A percentile compares a stretch with the other conserved stretches of the same genome.
Conservation (phyloP, 2,888 invertebrate genomes). For the Leptothorax acervorum region DNA sequence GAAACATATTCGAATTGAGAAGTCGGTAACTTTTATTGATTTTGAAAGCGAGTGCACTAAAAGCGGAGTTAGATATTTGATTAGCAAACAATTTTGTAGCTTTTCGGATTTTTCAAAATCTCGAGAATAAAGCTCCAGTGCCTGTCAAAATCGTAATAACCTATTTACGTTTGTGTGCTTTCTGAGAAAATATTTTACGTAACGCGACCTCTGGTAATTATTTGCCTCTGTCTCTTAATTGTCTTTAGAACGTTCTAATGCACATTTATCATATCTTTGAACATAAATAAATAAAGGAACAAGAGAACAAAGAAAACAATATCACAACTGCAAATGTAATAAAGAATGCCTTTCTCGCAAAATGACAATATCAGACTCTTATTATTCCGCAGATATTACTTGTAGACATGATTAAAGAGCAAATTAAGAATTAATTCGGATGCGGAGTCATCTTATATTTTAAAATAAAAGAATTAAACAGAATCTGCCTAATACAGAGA, state of each 20-base stretch:
- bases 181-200: not conserved
- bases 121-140: not conserved
- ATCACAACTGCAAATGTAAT: not conserved
- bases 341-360: not conserved
- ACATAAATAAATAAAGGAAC: not conserved
- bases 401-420: not conserved
- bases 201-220: not conserved
- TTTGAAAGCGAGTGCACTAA: not conserved
- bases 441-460: not conserved
- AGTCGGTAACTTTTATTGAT: not conserved
- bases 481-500: not conserved
- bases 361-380: not conserved
- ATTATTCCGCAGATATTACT: not conserved
- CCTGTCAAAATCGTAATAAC: not conserved
- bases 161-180: not conserved
- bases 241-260: not conserved
- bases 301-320: constrained; percentile 4
- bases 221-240: not conserved
- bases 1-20: not conserved
- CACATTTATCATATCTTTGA: not conserved
- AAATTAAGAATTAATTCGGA: constrained; percentile 3
- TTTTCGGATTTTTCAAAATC: not conserved
- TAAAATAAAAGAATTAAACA: not conserved
- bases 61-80: not conserved
- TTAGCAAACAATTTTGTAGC: not conserved